Base-by-base conservation (phyloP, 2,797 vertebrate species). In the Apogon hyalosoma region DNA sequence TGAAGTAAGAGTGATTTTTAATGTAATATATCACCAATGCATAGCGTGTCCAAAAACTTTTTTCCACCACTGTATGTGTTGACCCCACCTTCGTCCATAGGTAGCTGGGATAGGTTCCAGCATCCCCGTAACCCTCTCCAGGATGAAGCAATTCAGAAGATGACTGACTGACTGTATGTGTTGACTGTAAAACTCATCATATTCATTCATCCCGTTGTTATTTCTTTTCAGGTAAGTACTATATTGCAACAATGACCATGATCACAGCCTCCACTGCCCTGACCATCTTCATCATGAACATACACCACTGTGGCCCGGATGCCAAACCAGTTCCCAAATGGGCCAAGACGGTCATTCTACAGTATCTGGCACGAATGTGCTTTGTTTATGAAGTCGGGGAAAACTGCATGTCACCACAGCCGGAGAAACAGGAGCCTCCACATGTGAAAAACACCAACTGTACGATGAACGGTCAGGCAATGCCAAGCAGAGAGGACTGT, bases 161-260 rank as follows among this genome's bases (percentile, higher is more conserved):
- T 21, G 19, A 21, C 19, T 21, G 19, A 21, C 19, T 21, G 5
- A 28, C 24, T 28, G 24, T 28, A 5, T 45, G 12, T 40, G 1
- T 46, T 33, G 2, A 39, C 14, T 31, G 9, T 21, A 24, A 0
- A 63, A 43, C 24, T 61, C 13, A 3, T 28, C 42, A 7, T 24
- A 14, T 19, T 76, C 21, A 81, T 41, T 51, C 31, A 10, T 57
- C 4, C 3, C 52, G 40, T 1, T 76, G 11, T 39, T 21, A 19
- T 76, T 21, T 33, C n/a, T 62, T 41, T 16, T 43, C 79, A 98
- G 97, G 96, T 46, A 98, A 98, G 69, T 98, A 98, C 84, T 98
- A 97, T 87, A 96, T 98, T 11, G 95, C 96, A 55, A 98, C 96
- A 2, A 98, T 98, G 97, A 96, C 96, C 36, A 96, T 98, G 95